Percentiles rank a stretch among this genome's conserved stretches.
Conservation (phyloP, 2,797 vertebrate genomes). For the Erithacus rubecula region DNA sequence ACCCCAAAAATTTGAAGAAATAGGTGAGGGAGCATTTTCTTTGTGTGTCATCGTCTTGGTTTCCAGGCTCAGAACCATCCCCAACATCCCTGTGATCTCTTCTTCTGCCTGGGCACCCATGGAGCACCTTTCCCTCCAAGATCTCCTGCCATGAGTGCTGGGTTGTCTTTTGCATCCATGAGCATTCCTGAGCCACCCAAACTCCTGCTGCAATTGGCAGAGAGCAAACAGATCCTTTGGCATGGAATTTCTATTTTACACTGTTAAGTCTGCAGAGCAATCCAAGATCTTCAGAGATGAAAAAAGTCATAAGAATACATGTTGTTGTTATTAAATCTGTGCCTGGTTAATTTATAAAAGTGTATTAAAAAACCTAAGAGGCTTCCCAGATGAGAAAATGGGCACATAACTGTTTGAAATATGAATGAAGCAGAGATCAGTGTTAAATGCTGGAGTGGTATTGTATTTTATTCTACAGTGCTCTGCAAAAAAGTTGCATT, state of each 20-base stretch:
- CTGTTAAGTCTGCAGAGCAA: not conserved
- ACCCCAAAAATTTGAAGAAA: not conserved
- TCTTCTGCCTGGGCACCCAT: not conserved
- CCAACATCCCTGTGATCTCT: not conserved
- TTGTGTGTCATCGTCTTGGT: not conserved
- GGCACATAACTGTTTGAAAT: slow-evolving; percentile 59
- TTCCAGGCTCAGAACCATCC: not conserved
- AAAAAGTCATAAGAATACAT: not conserved
- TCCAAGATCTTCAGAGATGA: not conserved
- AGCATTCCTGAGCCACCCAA: not conserved
- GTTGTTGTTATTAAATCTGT: slow-evolving; percentile 56
- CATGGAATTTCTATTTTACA: not conserved
- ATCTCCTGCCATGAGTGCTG: rapidly evolving
- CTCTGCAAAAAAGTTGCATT: slow-evolving; percentile 64
- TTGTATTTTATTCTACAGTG: slow-evolving; percentile 29
- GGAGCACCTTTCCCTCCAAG: not conserved
- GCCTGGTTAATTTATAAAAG: slow-evolving; percentile 65
- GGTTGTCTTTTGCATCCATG: rapidly evolving
- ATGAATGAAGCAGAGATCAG: slow-evolving; percentile 44
- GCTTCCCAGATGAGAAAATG: slow-evolving; percentile 52
- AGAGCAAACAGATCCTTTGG: not conserved
- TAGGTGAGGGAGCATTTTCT: rapidly evolving
- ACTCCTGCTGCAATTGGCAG: not conserved
- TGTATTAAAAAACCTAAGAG: slow-evolving; percentile 37
- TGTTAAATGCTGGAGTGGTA: slow-evolving; percentile 36